Percentiles rank a stretch among this genome's conserved stretches.
Conservation (phyloP, 1,140 invertebrate species). For the Zaprionus gabonicus region DNA sequence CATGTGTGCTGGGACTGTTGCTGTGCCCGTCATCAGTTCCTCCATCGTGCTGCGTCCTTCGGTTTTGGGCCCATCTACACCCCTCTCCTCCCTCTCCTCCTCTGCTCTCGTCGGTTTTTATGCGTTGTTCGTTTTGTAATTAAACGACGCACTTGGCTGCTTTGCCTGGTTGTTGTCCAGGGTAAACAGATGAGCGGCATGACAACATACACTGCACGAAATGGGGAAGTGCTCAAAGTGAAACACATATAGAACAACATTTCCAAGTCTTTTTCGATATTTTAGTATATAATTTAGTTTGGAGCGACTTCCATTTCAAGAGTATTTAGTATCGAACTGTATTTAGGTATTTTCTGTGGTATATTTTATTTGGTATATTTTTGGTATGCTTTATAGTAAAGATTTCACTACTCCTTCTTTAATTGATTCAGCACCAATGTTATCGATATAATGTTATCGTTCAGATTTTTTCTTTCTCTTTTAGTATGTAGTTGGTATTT, state of each 20-base stretch:
- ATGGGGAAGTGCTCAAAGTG: constrained; percentile 5
- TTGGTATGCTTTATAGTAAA: too few relatives aligned
- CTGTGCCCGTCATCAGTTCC: constrained; percentile 10
- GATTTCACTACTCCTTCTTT: too few relatives aligned
- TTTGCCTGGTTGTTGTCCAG: constrained; percentile 49
- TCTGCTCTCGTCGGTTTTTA: constrained; percentile 60
- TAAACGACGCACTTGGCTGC: constrained; percentile 79
- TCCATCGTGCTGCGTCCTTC: not conserved
- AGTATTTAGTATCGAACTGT: too few relatives aligned
- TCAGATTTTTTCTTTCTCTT: too few relatives aligned
- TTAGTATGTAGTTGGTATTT: too few relatives aligned
- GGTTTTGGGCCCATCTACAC: not conserved
- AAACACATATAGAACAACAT: too few relatives aligned
- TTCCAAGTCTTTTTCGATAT: too few relatives aligned
- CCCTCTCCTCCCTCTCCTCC: not conserved
- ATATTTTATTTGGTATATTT: too few relatives aligned
- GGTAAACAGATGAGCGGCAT: constrained; percentile 21
- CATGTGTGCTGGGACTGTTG: not conserved
- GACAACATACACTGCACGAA: constrained; percentile 34
- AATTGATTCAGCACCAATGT: too few relatives aligned
- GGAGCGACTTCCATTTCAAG: not conserved
- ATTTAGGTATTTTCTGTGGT: too few relatives aligned
- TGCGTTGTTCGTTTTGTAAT: constrained; percentile 83
- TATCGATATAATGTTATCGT: too few relatives aligned
- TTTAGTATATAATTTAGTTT: not conserved